phyloP scores from a whole-genome alignment of 1,140 invertebrate species.

The Mercenaria mercenaria region DNA sequence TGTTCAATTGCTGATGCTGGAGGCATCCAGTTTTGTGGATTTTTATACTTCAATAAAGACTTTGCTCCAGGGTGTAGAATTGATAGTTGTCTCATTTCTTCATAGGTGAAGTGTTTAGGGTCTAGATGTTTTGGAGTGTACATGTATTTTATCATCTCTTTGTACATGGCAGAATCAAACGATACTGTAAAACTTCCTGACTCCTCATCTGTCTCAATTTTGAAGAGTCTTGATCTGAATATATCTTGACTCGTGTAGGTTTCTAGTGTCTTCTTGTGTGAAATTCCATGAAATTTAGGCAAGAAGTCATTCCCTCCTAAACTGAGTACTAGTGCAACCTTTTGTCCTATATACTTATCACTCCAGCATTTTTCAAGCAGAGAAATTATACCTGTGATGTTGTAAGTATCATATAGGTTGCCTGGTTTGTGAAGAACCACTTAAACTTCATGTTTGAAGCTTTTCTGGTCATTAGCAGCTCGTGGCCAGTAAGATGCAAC shows the following conservation, averaged over 20 bases:
- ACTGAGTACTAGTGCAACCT: slow-evolving; percentile 31
- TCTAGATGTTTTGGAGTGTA: slow-evolving; percentile 19
- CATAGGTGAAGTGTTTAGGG: not conserved
- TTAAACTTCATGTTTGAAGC: slow-evolving; percentile 45
- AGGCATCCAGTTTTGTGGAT: slow-evolving; percentile 32
- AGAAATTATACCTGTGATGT: slow-evolving; percentile 47
- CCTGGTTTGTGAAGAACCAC: slow-evolving; percentile 56
- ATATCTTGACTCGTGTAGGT: not conserved
- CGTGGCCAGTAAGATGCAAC: slow-evolving; percentile 40
- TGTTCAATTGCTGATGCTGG: slow-evolving; percentile 18
- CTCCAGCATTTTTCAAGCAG: slow-evolving; percentile 9
- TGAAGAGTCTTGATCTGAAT: not conserved
- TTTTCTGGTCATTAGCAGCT: not conserved
- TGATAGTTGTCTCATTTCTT: not conserved
- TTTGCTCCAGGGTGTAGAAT: not conserved
- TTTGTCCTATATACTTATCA: slow-evolving; percentile 36
- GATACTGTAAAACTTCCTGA: not conserved
- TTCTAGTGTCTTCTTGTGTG: slow-evolving; percentile 14
- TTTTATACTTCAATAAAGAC: not conserved
- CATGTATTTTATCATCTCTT: slow-evolving; percentile 7
- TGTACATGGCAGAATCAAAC: slow-evolving; percentile 2
- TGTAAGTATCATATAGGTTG: slow-evolving; percentile 37
- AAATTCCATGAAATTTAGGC: slow-evolving; percentile 51
- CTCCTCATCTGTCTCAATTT: not conserved
- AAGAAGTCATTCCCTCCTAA: slow-evolving; percentile 58